These are phyloP conservation scores for Sebastes vulpes DNA, from an alignment of 2,797 vertebrate genomes.

Conservation along the genomic window DNA sequence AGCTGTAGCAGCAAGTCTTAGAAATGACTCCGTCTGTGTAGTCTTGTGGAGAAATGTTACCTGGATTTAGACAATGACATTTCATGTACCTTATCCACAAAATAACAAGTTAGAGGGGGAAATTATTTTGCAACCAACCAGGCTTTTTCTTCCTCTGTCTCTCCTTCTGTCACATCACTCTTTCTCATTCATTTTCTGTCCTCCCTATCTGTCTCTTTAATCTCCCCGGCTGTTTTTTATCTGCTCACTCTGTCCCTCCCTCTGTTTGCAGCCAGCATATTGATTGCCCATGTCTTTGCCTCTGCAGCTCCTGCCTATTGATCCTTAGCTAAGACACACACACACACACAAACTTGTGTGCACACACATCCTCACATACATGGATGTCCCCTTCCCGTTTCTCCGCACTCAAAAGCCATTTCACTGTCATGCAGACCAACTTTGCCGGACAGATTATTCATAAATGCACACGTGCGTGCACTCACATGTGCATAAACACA, in stretches of 20 bases:
- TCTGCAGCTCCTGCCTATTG: conserved; percentile 87
- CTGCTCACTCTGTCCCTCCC: conserved; percentile 72
- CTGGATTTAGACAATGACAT: background rate
- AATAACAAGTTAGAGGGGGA: background rate
- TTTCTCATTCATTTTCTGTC: conserved; percentile 69
- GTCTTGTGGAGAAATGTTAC: background rate
- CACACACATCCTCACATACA: conserved; percentile 36
- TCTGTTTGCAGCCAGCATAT: conserved; percentile 85
- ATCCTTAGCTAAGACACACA: conserved; percentile 76
- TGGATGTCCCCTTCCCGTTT: conserved; percentile 11
- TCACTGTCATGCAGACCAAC: conserved; percentile 18
- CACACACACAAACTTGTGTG: conserved; percentile 10
- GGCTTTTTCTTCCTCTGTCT: conserved; percentile 1
- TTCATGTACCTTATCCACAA: background rate
- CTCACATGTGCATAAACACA: conserved; percentile 41
- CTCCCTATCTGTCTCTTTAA: conserved; percentile 78
- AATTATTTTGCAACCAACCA: background rate
- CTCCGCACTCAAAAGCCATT: background rate
- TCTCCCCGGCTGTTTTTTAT: conserved; percentile 76
- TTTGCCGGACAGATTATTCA: conserved; percentile 26
- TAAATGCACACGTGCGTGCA: conserved; percentile 39
- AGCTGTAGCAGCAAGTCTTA: background rate
- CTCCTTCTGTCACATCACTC: conserved; percentile 56
- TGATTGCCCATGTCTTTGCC: conserved; percentile 88
- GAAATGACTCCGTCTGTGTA: background rate